phyloP scores from a whole-genome alignment of 92 coral and sea anemone species.

The Porites evermanni region DNA sequence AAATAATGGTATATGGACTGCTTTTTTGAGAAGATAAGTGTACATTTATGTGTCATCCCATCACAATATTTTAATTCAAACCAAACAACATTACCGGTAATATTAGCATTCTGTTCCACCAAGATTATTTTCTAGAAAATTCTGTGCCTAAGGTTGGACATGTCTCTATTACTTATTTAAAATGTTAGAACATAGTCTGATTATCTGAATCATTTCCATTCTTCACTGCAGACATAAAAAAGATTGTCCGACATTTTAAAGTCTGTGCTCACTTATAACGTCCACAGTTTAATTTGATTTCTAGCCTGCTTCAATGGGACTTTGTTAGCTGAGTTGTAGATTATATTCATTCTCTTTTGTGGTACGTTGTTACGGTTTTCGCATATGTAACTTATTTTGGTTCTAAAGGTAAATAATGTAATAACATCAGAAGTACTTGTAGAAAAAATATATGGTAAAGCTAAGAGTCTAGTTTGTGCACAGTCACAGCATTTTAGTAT shows the following conservation, averaged over 20 bases:
- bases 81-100: not conserved
- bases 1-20: not conserved
- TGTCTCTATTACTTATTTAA: constrained; percentile 24
- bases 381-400: too few relatives aligned
- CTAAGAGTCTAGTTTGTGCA: too few relatives aligned
- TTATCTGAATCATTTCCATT: not conserved
- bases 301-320: not conserved
- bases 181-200: not conserved
- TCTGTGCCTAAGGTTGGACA: not conserved
- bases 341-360: not conserved
- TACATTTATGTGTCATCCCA: not conserved
- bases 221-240: not conserved
- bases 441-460: too few relatives aligned
- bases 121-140: constrained; percentile 12
- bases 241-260: not conserved
- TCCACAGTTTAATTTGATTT: not conserved
- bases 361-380: not conserved
- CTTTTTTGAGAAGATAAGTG: not conserved
- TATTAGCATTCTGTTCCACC: not conserved
- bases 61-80: constrained; percentile 9
- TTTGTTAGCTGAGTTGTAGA: not conserved
- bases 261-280: not conserved
- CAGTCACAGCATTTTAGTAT: too few relatives aligned
- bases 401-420: too few relatives aligned
- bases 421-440: too few relatives aligned